Evolutionary conservation across 92 coral and sea anemone species (phyloP).

Genomic region (Porites lobata): DNA sequence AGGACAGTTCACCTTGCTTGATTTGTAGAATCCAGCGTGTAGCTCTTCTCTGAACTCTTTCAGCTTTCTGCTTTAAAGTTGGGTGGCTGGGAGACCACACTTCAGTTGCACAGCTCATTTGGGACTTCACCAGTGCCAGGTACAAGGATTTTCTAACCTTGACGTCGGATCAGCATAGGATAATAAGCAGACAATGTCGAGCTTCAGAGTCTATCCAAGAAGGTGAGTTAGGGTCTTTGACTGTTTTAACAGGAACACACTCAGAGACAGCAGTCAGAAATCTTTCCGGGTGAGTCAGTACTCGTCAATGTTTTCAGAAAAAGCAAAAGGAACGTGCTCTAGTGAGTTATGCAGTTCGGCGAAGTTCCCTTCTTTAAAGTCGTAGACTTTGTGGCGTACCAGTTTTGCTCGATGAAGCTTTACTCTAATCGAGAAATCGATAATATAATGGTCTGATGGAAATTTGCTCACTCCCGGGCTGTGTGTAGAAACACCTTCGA

Average conservation of each 20-base stretch:
- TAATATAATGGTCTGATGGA: conserved; percentile 68
- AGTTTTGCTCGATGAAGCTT: conserved; percentile 47
- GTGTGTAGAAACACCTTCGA: conserved; percentile 47
- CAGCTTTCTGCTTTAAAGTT: no score
- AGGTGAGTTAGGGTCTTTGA: conserved; percentile 65
- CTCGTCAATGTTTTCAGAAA: conserved; percentile 45
- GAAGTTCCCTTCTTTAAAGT: conserved; percentile 59
- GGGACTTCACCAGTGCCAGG: no score
- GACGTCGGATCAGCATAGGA: no score
- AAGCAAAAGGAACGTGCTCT: conserved; percentile 31
- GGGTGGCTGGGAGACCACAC: no score
- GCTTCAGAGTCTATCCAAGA: conserved; percentile 71
- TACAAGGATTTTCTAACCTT: no score
- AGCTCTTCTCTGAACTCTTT: no score
- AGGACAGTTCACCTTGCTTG: no score
- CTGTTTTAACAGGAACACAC: conserved; percentile 44
- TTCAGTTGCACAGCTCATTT: no score
- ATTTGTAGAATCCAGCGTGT: no score
- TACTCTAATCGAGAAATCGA: conserved; percentile 48
- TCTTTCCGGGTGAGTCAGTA: conserved; percentile 60
- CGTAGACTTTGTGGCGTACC: conserved; percentile 42
- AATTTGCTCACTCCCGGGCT: conserved; percentile 38
- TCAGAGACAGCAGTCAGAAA: conserved; percentile 51
- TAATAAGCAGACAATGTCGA: background rate
- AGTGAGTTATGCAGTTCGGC: conserved; percentile 49